Base-by-base conservation (phyloP, 2,888 invertebrate species). In the Notodonta dromedarius region DNA sequence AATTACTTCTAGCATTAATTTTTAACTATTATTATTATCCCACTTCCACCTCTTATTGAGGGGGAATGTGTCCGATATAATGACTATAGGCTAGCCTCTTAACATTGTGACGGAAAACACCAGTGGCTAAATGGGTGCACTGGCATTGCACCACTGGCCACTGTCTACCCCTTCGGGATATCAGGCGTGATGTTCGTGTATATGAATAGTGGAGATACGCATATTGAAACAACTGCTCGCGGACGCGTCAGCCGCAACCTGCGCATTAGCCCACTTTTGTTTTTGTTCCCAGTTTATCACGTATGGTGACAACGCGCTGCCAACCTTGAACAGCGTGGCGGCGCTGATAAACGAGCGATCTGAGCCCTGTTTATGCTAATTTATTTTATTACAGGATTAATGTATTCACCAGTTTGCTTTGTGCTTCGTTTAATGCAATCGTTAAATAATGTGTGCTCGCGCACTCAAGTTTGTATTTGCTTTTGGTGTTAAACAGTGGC, bases 251-350 rank as follows among this genome's bases (percentile, higher is more conserved):
- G 65, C 65, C 61, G 56, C 57, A 67, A 59, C 62, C 60, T 69
- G 67, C 60, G 62, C 24, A 60, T 55, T 55, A 40, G 57, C 58
- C 44, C 51, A 46, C 56, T 56, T 54, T 44, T 66, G 67, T 65
- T 72, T 24, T 73, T 74, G 73, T 79, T 78, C 76, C 75, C 73
- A 77, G 74, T 78, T 84, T 84, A 82, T 80, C 80, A 74, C 74
- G 65, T 74, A 77, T 73, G 75, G 73, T 83, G 77, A 75, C 72
- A 81, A 82, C 80, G 76, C 80, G 82, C 80, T 76, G 76, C 71
- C 77, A 79, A 79, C 85, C 87, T 88, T 88, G 83, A 82, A 84
- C 85, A 83, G 78, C 82, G 85, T 80, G 80, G 79, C 76, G 65
- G 69, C 68, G 67, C 79, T 80, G 86, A 87, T 87, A 87, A 85